Conservation (phyloP, 2,797 vertebrate genomes). For the Coendou prehensilis region DNA sequence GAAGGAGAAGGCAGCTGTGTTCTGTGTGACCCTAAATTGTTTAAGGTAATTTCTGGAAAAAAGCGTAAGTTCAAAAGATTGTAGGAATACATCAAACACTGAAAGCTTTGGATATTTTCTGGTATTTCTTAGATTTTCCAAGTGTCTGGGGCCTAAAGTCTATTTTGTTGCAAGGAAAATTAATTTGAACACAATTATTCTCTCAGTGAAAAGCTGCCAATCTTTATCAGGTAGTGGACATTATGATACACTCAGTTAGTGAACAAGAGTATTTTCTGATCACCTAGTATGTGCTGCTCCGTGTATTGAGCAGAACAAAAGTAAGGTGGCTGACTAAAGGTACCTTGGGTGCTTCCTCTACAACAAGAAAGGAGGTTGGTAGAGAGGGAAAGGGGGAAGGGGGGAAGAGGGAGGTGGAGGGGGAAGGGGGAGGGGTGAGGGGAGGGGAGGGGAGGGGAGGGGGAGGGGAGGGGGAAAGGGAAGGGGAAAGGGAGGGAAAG, state of each 20-base stretch:
- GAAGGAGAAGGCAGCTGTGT: not conserved
- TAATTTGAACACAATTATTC: not conserved
- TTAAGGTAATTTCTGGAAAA: slow-evolving; percentile 6
- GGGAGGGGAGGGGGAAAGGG: not conserved
- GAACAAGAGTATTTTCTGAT: not conserved
- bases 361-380: not conserved
- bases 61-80: not conserved
- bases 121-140: not conserved
- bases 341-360: not conserved
- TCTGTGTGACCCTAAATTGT: not conserved
- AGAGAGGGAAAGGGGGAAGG: no score
- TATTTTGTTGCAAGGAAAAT: slow-evolving; percentile 25
- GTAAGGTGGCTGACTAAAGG: not conserved
- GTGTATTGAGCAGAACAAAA: not conserved
- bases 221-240: not conserved
- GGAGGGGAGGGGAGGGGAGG: no score
- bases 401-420: no score
- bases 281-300: not conserved
- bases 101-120: not conserved
- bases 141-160: not conserved
- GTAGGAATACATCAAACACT: not conserved
- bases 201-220: not conserved
- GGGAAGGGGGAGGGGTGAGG: no score
- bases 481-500: not conserved
- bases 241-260: not conserved